Evolutionary conservation across 2,888 invertebrate species (phyloP), one percentile per base, ranked within the genome.

Genomic region (Mellilla xanthometata): DNA sequence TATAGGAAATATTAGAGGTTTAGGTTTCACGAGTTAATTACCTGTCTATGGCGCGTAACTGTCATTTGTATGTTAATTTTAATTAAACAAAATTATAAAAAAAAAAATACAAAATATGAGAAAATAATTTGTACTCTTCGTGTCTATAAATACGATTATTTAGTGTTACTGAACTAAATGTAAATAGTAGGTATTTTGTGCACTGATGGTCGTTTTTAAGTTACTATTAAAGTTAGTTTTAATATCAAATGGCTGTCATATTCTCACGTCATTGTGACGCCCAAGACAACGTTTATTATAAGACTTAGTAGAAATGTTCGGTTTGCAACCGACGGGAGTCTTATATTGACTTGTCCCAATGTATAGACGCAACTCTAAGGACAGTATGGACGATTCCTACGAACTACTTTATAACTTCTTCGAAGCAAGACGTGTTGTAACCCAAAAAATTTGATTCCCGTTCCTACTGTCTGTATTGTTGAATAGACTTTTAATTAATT

Each of bases 121-220:
- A 68, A 70, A 65, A 70, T 65, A 62, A 65, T 68, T 62, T 72
- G 66, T 73, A 68, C 62, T 62, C 61, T 70, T 65, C 58, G 53
- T 66, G 68, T 73, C 66, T 57, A 58, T 61, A 65, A 71, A 68
- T 68, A 70, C 60, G 60, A 65, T 68, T 65, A 61, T 28, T 41
- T 66, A 71, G 64, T 69, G 36, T 41, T 72, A 78, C 73, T 74
- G 78, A 67, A 79, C 62, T 69, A 38, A 65, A 60, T 86, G 86
- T 88, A 87, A 62, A 87, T 87, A 82, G 60, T 76, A 82, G 71
- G 52, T 78, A 81, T 68, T 80, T 76, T 70, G 76, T 81, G 86
- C 88, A 88, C 88, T 85, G 85, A 86, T 82, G 81, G 76, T 80
- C 62, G 64, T 66, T 63, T 72, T 77, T 84, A 84, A 82, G 83